Evolutionary conservation across 37 sponge, comb jelly and placozoan genomes (phyloP), one percentile per base, ranked within the genome.

Genomic region (Cliona cf. orientalis): DNA sequence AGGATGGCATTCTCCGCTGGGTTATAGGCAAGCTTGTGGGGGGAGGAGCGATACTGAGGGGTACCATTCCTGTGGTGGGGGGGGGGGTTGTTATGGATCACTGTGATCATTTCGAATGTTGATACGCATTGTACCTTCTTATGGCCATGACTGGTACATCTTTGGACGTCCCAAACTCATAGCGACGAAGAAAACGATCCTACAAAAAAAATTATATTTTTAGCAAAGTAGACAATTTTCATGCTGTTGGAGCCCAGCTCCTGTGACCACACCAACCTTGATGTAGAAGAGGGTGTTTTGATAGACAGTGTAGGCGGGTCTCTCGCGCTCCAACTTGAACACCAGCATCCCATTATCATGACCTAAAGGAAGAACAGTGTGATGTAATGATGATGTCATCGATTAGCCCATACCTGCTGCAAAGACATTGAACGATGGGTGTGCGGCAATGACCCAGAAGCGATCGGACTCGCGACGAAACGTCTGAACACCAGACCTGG

Each of bases 281-380:
- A 96, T 72, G 66, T 96, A 98, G 90, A 86, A 96, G 58, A 98
- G 90, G 7, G 86, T 66, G 59, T 91, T 91, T 59, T 89, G 83
- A 75, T 96, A 87, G 25, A 93, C 80, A 22, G 90, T 81, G 76
- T 86, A 94, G n/a, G 99, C 94, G 26, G 99, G 99, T 75, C 97
- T 81, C 88, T 98, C 99, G 34, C 97, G 77, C 76, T 98, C 99
- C 65, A 98, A 69, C 69, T 98, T 98, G 87, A 98, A 98, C 33
- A 98, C 94, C 72, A 96, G 63, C 88, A 98, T 85, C 14, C 99
- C 99, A 66, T 73, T 83, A 79, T 98, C 99, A 71, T 98, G 99
- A 61, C 99, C 97, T 94, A 80, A 23, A 58, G 28, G 42, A 81
- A 44, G 17, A 71, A 22, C 19, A 44, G 7, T 14, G 22, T 45